phyloP scores from a whole-genome alignment of 2,797 vertebrate species.

The Peromyscus aztecus region DNA sequence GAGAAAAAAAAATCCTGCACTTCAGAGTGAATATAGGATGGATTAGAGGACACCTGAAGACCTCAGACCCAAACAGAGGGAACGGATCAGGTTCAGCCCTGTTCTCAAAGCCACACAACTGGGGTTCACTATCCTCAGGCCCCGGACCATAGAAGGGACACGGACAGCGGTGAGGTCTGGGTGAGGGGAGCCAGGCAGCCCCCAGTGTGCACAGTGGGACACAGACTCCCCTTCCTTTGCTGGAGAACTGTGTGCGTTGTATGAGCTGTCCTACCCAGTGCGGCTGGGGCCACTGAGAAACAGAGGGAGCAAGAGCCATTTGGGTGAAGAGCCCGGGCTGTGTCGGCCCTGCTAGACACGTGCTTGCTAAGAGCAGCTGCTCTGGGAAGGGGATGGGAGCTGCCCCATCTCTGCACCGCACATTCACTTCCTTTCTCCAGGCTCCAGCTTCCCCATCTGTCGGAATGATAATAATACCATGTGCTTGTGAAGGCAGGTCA shows the following conservation, averaged over 20 bases:
- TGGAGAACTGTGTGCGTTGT: rapidly evolving
- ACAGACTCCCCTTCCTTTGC: rapidly evolving
- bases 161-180: rapidly evolving
- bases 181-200: background rate
- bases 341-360: rapidly evolving
- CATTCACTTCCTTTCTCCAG: background rate
- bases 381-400: background rate
- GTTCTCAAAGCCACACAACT: background rate
- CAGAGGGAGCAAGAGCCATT: rapidly evolving
- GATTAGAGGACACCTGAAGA: rapidly evolving
- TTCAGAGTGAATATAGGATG: background rate
- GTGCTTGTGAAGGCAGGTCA: background rate
- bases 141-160: rapidly evolving
- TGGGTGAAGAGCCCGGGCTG: rapidly evolving
- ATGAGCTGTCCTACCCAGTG: background rate
- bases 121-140: background rate
- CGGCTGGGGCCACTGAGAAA: background rate
- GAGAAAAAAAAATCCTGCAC: background rate
- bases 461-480: rapidly evolving
- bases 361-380: background rate
- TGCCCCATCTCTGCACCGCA: rapidly evolving
- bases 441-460: background rate
- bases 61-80: rapidly evolving
- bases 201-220: too few species aligned
- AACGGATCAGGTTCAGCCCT: rapidly evolving